A percentile compares a stretch with the other conserved stretches of the same genome.
phyloP scores from a whole-genome alignment of 2,797 vertebrate genomes.

The Denticeps clupeoides region DNA sequence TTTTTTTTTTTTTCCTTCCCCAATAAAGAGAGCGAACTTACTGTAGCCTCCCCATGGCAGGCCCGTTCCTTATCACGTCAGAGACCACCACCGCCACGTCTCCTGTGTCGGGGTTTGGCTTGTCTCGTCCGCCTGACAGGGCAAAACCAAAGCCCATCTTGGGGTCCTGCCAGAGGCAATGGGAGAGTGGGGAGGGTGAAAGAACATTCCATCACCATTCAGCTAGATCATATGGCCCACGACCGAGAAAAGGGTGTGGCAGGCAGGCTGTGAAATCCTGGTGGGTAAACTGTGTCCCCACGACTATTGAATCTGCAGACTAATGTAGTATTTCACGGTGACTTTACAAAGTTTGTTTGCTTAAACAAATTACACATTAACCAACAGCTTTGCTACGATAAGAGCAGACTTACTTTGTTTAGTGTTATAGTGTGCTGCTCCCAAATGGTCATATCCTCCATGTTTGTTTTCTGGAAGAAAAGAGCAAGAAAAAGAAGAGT shows the following conservation, averaged over 20 bases:
- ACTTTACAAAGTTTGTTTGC: too few relatives aligned
- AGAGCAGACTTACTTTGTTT: conserved; percentile 61
- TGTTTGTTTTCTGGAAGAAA: conserved; percentile 56
- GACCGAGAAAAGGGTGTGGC: conserved; percentile 38
- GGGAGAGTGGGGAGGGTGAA: neutral
- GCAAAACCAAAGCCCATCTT: conserved; percentile 89
- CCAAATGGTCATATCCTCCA: conserved; percentile 95
- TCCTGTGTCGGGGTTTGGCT: conserved; percentile 46
- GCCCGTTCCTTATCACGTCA: conserved; percentile 77
- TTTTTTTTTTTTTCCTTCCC: neutral
- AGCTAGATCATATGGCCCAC: conserved; percentile 23
- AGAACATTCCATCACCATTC: conserved; percentile 38
- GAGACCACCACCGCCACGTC: conserved; percentile 74
- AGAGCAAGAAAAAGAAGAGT: too few relatives aligned
- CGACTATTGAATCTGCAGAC: neutral
- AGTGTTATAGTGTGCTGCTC: conserved; percentile 85
- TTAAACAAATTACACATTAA: too few relatives aligned
- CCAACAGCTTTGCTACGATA: neutral
- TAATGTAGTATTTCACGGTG: neutral
- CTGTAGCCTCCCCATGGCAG: conserved; percentile 77
- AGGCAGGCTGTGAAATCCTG: conserved; percentile 33
- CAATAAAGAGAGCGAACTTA: conserved; percentile 49
- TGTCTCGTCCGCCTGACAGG: conserved; percentile 78
- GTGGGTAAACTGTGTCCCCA: conserved; percentile 15
- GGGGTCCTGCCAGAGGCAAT: conserved; percentile 58